Percentiles rank a stretch among this genome's conserved stretches.
Conservation (phyloP, 1,140 invertebrate genomes). For the Hesperophylax magnus region DNA sequence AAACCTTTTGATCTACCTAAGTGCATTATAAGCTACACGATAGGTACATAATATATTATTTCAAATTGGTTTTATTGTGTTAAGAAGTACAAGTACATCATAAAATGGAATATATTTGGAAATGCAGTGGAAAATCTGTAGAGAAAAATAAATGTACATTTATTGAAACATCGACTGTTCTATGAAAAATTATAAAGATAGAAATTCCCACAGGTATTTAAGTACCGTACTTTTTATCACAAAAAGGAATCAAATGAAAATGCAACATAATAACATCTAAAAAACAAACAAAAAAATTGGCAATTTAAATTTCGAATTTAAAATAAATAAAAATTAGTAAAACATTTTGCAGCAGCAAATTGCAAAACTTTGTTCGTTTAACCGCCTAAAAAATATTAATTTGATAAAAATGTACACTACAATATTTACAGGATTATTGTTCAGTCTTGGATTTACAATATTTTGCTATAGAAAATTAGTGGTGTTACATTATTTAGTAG, state of each 20-base stretch:
- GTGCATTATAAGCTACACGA: too few relatives aligned
- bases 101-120: slow-evolving; percentile 20
- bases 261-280: too few relatives aligned
- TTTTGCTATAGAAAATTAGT: neutral
- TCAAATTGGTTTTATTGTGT: too few relatives aligned
- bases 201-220: neutral
- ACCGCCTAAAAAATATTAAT: neutral
- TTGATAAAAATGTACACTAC: neutral
- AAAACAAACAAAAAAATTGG: too few relatives aligned
- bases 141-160: neutral
- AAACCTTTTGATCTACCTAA: too few relatives aligned
- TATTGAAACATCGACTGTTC: neutral
- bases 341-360: neutral
- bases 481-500: neutral
- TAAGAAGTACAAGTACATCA: too few relatives aligned
- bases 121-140: neutral
- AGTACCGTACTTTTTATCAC: neutral
- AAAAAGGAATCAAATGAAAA: neutral
- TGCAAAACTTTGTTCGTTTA: neutral
- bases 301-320: too few relatives aligned
- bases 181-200: neutral
- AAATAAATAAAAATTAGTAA: too few relatives aligned
- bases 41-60: too few relatives aligned
- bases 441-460: neutral
- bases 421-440: neutral